Evolutionary conservation across 1,140 invertebrate genomes (phyloP).

Genomic region (Euborellia annulipes): DNA sequence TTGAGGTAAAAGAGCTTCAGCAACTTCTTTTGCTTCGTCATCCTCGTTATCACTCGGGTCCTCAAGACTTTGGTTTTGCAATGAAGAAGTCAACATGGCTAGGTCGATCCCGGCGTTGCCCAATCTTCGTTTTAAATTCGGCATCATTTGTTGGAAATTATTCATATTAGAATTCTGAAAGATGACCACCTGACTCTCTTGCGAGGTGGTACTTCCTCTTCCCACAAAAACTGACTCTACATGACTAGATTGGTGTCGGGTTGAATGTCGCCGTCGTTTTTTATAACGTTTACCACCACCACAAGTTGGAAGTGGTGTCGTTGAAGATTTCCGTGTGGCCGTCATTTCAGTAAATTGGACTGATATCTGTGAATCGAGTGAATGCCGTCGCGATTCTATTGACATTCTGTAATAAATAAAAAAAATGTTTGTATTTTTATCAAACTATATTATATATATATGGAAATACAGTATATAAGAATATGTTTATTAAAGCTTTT

Average conservation of each 20-base stretch:
- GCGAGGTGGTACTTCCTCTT: constrained; percentile 57
- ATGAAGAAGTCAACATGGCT: neutral
- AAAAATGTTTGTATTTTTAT: too few relatives aligned
- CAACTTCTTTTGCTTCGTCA: neutral
- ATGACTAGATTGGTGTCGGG: neutral
- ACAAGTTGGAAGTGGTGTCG: constrained; percentile 15
- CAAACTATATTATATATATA: neutral
- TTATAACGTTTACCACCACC: constrained; percentile 13
- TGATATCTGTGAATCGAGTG: constrained; percentile 68
- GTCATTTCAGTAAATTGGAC: constrained; percentile 67
- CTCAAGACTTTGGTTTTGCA: constrained; percentile 3
- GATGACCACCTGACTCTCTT: constrained; percentile 54
- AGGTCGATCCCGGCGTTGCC: constrained; percentile 28
- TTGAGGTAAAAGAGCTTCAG: neutral
- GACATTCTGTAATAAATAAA: constrained; percentile 47
- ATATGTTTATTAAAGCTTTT: neutral
- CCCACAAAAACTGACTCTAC: constrained; percentile 26
- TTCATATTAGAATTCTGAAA: constrained; percentile 16
- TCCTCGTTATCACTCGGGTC: constrained; percentile 1
- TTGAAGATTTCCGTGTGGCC: constrained; percentile 37
- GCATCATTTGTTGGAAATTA: constrained; percentile 15
- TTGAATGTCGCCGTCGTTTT: constrained; percentile 21
- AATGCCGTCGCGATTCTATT: constrained; percentile 65
- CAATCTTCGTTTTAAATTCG: constrained; percentile 32
- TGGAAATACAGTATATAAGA: neutral